Evolutionary conservation across 1,140 invertebrate species (phyloP), one percentile per base, ranked within the genome.

Genomic region (Trichogramma pretiosum): DNA sequence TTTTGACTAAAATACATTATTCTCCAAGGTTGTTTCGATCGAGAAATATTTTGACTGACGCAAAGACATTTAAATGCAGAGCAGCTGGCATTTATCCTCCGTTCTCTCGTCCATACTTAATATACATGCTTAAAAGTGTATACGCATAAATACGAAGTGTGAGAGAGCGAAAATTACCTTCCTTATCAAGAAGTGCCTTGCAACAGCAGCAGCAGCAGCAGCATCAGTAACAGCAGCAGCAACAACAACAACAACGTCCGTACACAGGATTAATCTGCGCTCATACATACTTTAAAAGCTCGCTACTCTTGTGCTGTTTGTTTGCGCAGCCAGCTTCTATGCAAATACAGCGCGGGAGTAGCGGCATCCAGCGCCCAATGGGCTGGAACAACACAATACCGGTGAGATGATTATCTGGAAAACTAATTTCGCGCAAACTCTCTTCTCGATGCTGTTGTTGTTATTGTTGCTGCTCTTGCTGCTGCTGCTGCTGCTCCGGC

Each of bases 361-460:
- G 28, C n/a, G n/a, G n/a, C n/a, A n/a, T n/a, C n/a, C n/a, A n/a
- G n/a, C 42, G 17, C 28, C 33, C 50, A 52, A 52, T 52, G 50
- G 47, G 40, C 44, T 59, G 60, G 48, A 44, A 52, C 45, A 62
- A 62, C 63, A 71, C 65, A 69, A 71, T 72, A 65, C 65, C 58
- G n/a, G 61, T 61, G 58, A 62, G 70, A 72, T 72, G 65, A 70
- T 72, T 72, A 71, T 72, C 67, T 66, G 63, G 62, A 69, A 72
- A 72, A 72, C 70, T 71, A 72, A 71, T 72, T 72, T 70, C 63
- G 61, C 60, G 64, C 59, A 60, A 54, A 58, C 56, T 60, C 62
- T 60, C 62, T 54, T 58, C 36, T 30, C 46, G 43, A 48, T 56
- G 24, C 40, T 38, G 17, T 17, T 39, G 26, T 23, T 55, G 52